Conservation (phyloP, 2,888 invertebrate genomes). For the Stenurella melanura region DNA sequence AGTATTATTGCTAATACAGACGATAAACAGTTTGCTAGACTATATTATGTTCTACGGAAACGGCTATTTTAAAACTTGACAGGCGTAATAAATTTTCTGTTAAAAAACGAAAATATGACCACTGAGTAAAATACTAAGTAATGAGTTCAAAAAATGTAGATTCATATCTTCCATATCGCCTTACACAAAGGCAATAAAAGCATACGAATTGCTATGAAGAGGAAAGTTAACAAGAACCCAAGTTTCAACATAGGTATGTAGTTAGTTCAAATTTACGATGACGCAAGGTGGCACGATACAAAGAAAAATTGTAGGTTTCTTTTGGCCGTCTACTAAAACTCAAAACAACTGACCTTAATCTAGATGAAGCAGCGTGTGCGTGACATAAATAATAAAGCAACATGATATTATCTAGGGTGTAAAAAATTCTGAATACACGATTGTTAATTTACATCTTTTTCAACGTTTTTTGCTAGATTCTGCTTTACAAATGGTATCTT, state of each 20-base stretch:
- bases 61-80: too few relatives aligned
- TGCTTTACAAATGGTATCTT: neutral
- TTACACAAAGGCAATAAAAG: conserved; percentile 7
- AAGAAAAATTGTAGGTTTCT: conserved; percentile 15
- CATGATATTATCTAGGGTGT: conserved; percentile 22
- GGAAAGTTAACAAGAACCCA: conserved; percentile 20
- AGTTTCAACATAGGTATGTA: neutral
- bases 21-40: too few relatives aligned
- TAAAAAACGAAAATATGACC: neutral
- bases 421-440: conserved; percentile 25
- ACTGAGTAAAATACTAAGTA: neutral
- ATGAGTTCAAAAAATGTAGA: neutral
- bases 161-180: neutral
- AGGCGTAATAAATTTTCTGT: neutral
- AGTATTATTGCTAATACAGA: too few relatives aligned
- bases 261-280: conserved; percentile 15
- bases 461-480: neutral
- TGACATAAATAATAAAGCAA: conserved; percentile 32
- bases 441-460: neutral
- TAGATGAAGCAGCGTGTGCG: conserved; percentile 26
- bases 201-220: conserved; percentile 1
- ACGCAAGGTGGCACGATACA: conserved; percentile 8
- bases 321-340: conserved; percentile 6
- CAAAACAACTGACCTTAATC: conserved; percentile 30
- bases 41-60: too few relatives aligned